Conservation (phyloP, 2,888 invertebrate genomes). For the Xanthostigma xanthostigma region DNA sequence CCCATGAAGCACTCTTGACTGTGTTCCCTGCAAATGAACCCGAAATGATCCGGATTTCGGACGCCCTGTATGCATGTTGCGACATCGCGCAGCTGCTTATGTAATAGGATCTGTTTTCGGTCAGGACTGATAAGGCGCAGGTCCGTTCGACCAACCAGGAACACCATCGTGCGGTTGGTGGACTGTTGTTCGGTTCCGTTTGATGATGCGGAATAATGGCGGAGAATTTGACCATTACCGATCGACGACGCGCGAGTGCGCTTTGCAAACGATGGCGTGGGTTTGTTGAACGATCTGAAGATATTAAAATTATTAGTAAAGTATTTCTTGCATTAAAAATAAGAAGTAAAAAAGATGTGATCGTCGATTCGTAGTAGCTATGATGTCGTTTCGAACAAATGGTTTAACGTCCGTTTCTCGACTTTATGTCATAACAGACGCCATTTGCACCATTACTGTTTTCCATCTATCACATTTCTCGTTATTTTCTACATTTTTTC, state of each 20-base stretch:
- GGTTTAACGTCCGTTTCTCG: too few relatives aligned
- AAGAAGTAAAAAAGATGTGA: too few relatives aligned
- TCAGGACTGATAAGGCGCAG: slow-evolving; percentile 85
- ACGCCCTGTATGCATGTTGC: slow-evolving; percentile 77
- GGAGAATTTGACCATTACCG: slow-evolving; percentile 15
- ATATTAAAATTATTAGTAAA: too few relatives aligned
- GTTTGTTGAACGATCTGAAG: too few relatives aligned
- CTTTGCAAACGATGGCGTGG: background rate
- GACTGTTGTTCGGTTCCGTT: slow-evolving; percentile 35
- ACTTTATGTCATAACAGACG: too few relatives aligned
- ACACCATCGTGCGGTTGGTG: slow-evolving; percentile 79
- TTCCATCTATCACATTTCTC: too few relatives aligned
- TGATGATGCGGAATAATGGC: background rate
- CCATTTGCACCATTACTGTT: too few relatives aligned
- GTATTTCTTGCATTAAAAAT: too few relatives aligned
- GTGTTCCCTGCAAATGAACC: slow-evolving; percentile 80
- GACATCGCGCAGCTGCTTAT: slow-evolving; percentile 77
- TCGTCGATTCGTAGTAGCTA: too few relatives aligned
- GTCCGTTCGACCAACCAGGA: slow-evolving; percentile 77
- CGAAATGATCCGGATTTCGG: slow-evolving; percentile 74
- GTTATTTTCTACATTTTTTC: too few relatives aligned
- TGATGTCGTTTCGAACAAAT: too few relatives aligned
- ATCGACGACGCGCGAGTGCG: slow-evolving; percentile 5
- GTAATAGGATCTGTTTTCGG: slow-evolving; percentile 74
- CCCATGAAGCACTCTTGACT: slow-evolving; percentile 54